Evolutionary conservation across 2,113 vertebrate species (phyloP).

Genomic region (Mus pahari): DNA sequence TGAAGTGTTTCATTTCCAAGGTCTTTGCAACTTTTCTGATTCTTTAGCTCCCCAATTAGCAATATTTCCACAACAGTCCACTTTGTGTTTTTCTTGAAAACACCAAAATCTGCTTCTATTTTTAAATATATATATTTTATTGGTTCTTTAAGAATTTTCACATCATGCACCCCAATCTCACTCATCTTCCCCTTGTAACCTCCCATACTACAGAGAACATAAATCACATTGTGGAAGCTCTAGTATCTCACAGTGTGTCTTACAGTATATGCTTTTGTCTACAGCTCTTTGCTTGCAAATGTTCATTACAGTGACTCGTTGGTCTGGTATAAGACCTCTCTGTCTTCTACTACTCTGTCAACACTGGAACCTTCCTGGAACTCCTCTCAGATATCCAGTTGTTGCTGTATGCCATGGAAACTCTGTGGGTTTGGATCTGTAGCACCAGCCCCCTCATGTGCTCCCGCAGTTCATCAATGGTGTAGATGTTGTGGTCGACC

Average conservation of each 20-base stretch:
- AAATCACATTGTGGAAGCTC: background rate
- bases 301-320: background rate
- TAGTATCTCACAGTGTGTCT: background rate
- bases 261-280: background rate
- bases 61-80: background rate
- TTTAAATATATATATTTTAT: too few species aligned
- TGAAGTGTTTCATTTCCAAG: background rate
- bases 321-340: background rate
- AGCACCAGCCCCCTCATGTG: background rate
- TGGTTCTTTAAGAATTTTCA: background rate
- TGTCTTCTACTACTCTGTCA: background rate
- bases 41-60: background rate
- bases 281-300: background rate
- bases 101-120: background rate
- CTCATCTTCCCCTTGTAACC: background rate
- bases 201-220: background rate
- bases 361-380: background rate
- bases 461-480: background rate
- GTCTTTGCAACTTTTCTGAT: slow-evolving; percentile 6
- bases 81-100: background rate
- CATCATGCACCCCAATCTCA: background rate
- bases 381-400: background rate
- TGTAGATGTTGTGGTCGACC: background rate
- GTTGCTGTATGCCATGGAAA: background rate
- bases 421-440: background rate